Evolutionary conservation across 2,797 vertebrate genomes (phyloP), one percentile per base, ranked within the genome.

Genomic region (Tenualosa thibaudeaui): DNA sequence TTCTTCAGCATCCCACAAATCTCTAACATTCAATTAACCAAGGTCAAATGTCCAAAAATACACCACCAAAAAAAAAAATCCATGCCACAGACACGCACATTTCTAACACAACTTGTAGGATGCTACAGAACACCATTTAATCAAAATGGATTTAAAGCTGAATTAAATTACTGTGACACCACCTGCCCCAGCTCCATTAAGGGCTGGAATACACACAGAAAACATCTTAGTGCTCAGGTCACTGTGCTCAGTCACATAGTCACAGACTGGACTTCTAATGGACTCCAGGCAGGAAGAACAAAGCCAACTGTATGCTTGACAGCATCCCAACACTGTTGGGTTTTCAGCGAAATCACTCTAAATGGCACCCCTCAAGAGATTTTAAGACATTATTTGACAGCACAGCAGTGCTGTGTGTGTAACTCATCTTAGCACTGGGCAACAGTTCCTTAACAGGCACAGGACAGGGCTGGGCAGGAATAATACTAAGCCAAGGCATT

Each of bases 161-260:
- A 84, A 84, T 86, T 86, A 84, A 86, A 84, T 84, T 84, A 88
- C 84, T 82, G 83, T 82, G 71, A 84, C 83, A 58, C 81, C 85
- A 86, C 85, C 85, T 83, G 87, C 83, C 84, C 83, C 71, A 60
- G 37, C 68, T 53, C 81, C 54, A 88, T 84, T 81, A 81, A 31
- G 68, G 78, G 49, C 1, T 86, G 85, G 81, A 88, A 56, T n/a
- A 43, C 68, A 88, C 82, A 81, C 85, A 86, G 68, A 85, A 49
- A 62, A 83, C 54, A 87, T 46, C 71, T 82, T 62, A 58, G 82
- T 60, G 75, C 82, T 83, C 60, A 87, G 65, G 65, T 17, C 68
- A 26, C 82, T 82, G 53, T 26, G 84, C 84, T 81, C 86, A 19
- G 10, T 53, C 51, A 75, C 37, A 50, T 84, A 19, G 10, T 53